Evolutionary conservation across 2,888 invertebrate genomes (phyloP), one percentile per base, ranked within the genome.

Genomic region (Diarsia rubi): DNA sequence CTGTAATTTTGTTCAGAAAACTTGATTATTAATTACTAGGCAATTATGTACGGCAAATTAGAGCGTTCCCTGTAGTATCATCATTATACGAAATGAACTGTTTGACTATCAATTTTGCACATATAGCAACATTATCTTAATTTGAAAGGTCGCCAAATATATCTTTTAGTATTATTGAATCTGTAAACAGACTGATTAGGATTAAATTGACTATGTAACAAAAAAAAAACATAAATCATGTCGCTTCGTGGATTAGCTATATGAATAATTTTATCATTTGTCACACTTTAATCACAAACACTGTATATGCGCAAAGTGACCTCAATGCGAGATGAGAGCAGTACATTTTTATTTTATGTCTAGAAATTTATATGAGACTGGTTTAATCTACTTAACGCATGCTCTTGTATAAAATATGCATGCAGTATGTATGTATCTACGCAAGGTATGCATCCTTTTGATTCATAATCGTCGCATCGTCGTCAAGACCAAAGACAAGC

Each of bases 401-500:
- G 37, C 47, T 49, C 42, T 42, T 73, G 44, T 49, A 49, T 49
- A 69, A 78, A 70, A 67, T 37, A 37, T 70, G 69, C 57, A 57
- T 69, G 52, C 45, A 52, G 54, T 81, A 75, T 71, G 64, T 69
- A 82, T 78, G 62, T 69, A 75, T 78, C 45, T 54, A 70, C 54
- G 67, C 70, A 75, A 83, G 67, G 37, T 75, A 80, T 87, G 69
- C 77, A 76, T 79, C 62, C 73, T 82, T 78, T 85, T 82, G 80
- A 75, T 81, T 79, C 75, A 73, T 85, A 82, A 83, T 83, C 44
- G 21, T 60, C 42, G 45, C 69, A 66, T 78, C 66, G 45, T 73
- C 73, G 76, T 78, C 64, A 70, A 69, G 54, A 21, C 44, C 73
- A 79, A 82, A 76, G 71, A 74, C 70, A 65, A 52, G 54, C 42